A percentile compares a stretch with the other conserved stretches of the same genome.
phyloP scores from a whole-genome alignment of 2,888 invertebrate species.

The Hemicrepidius hirtus region DNA sequence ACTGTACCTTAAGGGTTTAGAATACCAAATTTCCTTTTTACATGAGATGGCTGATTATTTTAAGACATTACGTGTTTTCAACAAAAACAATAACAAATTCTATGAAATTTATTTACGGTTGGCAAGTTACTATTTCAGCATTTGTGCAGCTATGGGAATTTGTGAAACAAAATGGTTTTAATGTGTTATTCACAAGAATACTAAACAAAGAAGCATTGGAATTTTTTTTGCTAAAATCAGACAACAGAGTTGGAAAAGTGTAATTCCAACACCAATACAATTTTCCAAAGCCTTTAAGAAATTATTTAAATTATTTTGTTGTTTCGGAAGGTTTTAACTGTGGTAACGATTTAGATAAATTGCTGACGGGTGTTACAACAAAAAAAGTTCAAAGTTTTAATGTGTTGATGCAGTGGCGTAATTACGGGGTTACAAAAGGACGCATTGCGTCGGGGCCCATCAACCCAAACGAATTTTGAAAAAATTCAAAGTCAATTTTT shows the following conservation, averaged over 20 bases:
- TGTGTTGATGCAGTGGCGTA: too few species aligned
- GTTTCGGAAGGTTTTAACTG: too few species aligned
- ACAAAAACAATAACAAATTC: background rate
- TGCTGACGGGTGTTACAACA: too few species aligned
- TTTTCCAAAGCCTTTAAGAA: constrained; percentile 19
- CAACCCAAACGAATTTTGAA: too few species aligned
- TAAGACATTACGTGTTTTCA: background rate
- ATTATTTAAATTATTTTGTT: too few species aligned
- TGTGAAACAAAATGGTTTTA: background rate
- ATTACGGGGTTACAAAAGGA: too few species aligned
- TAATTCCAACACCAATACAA: constrained; percentile 48
- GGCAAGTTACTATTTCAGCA: background rate
- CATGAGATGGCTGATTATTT: background rate
- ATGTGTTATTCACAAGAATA: background rate
- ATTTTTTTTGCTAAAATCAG: constrained; percentile 43
- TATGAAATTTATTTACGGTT: background rate
- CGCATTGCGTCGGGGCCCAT: too few species aligned
- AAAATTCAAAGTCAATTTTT: too few species aligned
- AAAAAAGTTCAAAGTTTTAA: too few species aligned
- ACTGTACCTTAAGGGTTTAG: too few species aligned
- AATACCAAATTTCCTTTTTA: too few species aligned
- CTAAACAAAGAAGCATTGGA: constrained; percentile 17
- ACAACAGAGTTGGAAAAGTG: constrained; percentile 43
- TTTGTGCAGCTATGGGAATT: background rate
- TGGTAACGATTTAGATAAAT: too few species aligned